Conservation (phyloP, 2,113 vertebrate genomes). For the Anguilla japonica region DNA sequence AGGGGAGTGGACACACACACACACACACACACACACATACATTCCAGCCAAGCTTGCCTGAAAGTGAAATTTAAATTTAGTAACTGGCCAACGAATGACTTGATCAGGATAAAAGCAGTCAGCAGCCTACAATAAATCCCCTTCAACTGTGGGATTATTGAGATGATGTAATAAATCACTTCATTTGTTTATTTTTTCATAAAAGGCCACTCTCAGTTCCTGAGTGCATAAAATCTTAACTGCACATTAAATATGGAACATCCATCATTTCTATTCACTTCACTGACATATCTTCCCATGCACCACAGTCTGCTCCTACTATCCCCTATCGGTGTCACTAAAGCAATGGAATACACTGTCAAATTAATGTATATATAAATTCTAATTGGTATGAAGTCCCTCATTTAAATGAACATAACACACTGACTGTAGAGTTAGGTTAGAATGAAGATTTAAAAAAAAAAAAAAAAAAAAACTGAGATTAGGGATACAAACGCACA, state of each 20-base stretch:
- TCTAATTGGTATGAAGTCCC: neutral
- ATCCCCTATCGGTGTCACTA: neutral
- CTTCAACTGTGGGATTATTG: neutral
- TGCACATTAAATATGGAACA: neutral
- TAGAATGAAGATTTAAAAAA: neutral
- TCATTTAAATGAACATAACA: neutral
- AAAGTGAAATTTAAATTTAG: neutral
- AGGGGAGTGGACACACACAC: neutral
- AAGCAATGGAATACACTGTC: neutral
- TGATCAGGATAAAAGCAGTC: neutral
- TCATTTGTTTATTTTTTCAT: neutral
- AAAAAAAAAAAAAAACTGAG: no score
- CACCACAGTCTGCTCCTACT: neutral
- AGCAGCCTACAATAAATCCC: neutral
- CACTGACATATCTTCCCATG: neutral
- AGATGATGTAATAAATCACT: conserved; percentile 9
- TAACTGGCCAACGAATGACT: neutral
- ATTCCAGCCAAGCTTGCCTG: neutral
- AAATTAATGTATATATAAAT: neutral
- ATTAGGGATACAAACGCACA: neutral
- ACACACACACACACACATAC: neutral
- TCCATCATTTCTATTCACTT: neutral
- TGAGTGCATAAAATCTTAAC: neutral
- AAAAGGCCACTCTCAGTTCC: neutral
- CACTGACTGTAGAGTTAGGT: neutral